Evolutionary conservation across 2,113 vertebrate species (phyloP).

Genomic region (Chloropsis hardwickii): DNA sequence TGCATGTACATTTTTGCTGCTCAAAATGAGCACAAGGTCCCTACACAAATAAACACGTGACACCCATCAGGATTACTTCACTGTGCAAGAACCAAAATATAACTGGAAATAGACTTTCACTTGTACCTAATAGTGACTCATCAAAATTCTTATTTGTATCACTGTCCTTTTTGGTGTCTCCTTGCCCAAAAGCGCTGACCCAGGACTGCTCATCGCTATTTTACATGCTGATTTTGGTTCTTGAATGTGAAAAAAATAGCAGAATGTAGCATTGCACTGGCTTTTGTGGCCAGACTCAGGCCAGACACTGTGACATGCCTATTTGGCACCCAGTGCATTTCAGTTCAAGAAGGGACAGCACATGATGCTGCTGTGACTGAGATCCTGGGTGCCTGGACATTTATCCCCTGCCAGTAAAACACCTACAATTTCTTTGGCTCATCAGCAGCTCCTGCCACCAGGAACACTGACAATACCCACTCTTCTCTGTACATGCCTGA

Average conservation of each 20-base stretch:
- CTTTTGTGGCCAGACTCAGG: not conserved
- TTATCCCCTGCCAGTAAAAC: not conserved
- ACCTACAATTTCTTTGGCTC: not conserved
- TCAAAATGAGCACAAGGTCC: not conserved
- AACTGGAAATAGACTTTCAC: not conserved
- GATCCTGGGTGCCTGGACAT: not conserved
- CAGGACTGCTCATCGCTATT: not conserved
- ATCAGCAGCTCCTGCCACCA: not conserved
- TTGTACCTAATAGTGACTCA: not conserved
- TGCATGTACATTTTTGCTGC: not conserved
- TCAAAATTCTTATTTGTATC: not conserved
- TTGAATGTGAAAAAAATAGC: not conserved
- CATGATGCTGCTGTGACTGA: not conserved
- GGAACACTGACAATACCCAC: not conserved
- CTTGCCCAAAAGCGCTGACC: not conserved
- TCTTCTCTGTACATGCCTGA: not conserved
- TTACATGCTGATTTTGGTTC: not conserved
- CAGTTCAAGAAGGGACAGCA: not conserved
- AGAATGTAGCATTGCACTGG: not conserved
- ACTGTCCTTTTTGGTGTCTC: not conserved
- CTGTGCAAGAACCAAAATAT: not conserved
- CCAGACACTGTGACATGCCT: rapidly evolving
- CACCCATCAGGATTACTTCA: not conserved
- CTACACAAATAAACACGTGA: not conserved
- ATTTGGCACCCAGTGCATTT: not conserved